Conservation (phyloP, 2,797 vertebrate species). For the Falco berigora region DNA sequence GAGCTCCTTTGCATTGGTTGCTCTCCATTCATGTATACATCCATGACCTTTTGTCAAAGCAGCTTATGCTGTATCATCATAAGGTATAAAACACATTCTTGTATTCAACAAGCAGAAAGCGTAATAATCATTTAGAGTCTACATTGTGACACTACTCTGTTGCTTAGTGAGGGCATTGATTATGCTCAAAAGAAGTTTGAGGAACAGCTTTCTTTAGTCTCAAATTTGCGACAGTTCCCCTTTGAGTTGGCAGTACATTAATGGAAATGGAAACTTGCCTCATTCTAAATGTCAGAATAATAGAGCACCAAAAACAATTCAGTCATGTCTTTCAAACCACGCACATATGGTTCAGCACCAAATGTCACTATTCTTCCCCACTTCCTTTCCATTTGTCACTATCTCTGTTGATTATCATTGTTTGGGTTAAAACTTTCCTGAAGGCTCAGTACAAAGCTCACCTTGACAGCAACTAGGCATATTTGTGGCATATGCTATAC, state of each 20-base stretch:
- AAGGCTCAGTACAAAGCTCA: constrained; percentile 26
- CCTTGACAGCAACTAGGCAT: background rate
- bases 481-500: background rate
- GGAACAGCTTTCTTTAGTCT: constrained; percentile 84
- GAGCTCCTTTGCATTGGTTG: background rate
- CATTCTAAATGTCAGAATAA: constrained; percentile 84
- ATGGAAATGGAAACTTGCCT: constrained; percentile 84
- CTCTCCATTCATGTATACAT: background rate
- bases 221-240: constrained; percentile 79
- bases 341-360: constrained; percentile 82
- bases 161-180: constrained; percentile 71
- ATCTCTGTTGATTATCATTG: constrained; percentile 61
- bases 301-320: constrained; percentile 82
- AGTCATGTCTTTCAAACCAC: constrained; percentile 84
- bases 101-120: background rate
- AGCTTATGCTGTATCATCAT: background rate
- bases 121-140: constrained; percentile 16
- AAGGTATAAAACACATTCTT: background rate
- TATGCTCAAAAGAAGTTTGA: constrained; percentile 75
- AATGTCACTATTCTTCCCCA: constrained; percentile 78
- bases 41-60: background rate
- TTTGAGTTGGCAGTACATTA: constrained; percentile 82
- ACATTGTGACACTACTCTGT: constrained; percentile 9
- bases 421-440: constrained; percentile 66
- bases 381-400: constrained; percentile 67